A percentile compares a stretch with the other conserved stretches of the same genome.
These are phyloP conservation scores for Anarhynchus alexandrinus DNA, from an alignment of 2,113 vertebrate genomes.

Conservation along the genomic window DNA sequence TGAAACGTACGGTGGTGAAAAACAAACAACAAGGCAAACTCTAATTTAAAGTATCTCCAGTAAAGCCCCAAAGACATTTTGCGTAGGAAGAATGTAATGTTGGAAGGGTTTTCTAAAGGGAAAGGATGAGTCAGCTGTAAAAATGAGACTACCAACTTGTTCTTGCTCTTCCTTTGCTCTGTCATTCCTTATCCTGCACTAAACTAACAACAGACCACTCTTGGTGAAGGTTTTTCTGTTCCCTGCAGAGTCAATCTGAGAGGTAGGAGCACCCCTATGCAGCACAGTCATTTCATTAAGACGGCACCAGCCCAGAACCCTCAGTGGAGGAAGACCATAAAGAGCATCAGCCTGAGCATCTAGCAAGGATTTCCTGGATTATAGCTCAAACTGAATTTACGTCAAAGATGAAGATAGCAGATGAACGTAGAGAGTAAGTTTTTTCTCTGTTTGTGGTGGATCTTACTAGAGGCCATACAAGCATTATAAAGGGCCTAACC, in stretches of 20 bases:
- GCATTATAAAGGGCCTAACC: background rate
- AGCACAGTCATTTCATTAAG: background rate
- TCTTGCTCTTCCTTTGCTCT: background rate
- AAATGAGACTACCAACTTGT: background rate
- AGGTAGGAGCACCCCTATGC: background rate
- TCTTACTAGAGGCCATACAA: background rate
- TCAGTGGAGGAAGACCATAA: background rate
- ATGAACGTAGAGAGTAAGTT: background rate
- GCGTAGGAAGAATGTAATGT: background rate
- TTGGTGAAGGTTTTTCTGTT: background rate
- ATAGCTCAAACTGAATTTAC: background rate
- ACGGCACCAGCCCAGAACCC: background rate
- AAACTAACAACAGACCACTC: background rate
- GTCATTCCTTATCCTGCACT: background rate
- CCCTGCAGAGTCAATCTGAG: background rate
- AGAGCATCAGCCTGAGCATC: background rate
- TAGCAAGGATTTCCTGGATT: conserved; percentile 23
- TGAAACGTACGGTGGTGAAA: background rate
- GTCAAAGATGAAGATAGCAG: background rate
- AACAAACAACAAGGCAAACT: background rate
- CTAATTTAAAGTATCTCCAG: background rate
- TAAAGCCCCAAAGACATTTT: background rate
- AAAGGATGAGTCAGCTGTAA: background rate
- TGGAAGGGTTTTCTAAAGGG: background rate
- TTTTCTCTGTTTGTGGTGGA: background rate